Conservation (phyloP, 2,113 vertebrate genomes). For the Lophotis ruficrista region DNA sequence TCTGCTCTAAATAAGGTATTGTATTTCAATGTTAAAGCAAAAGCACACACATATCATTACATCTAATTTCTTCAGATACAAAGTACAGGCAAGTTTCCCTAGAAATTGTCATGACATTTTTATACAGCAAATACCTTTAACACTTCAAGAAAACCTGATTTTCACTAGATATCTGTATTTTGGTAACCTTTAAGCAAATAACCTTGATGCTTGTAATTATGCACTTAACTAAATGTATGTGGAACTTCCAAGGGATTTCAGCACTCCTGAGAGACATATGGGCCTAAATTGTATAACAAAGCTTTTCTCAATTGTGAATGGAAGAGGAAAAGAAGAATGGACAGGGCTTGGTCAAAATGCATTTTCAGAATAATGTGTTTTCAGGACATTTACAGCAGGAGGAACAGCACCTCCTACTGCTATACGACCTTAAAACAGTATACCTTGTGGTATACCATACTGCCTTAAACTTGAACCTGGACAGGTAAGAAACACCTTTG, state of each 20-base stretch:
- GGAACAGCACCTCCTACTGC: not conserved
- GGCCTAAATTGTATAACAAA: not conserved
- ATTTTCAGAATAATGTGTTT: not conserved
- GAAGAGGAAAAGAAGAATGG: not conserved
- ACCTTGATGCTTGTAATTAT: not conserved
- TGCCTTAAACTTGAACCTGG: not conserved
- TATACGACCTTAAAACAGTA: not conserved
- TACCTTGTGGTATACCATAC: not conserved
- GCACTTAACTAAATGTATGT: not conserved
- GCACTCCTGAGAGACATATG: not conserved
- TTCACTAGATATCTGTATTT: not conserved
- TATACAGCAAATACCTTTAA: not conserved
- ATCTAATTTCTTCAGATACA: not conserved
- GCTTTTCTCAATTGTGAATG: not conserved
- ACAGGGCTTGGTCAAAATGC: not conserved
- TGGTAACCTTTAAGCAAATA: not conserved
- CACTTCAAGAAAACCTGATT: not conserved
- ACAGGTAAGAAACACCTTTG: not conserved
- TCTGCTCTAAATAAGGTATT: not conserved
- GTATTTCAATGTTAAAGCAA: not conserved
- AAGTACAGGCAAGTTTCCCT: not conserved
- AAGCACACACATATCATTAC: not conserved
- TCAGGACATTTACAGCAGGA: not conserved
- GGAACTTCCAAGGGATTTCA: not conserved
- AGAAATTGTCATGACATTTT: not conserved